Conservation (phyloP, 2,888 invertebrate species). For the Tenodera sinensis region DNA sequence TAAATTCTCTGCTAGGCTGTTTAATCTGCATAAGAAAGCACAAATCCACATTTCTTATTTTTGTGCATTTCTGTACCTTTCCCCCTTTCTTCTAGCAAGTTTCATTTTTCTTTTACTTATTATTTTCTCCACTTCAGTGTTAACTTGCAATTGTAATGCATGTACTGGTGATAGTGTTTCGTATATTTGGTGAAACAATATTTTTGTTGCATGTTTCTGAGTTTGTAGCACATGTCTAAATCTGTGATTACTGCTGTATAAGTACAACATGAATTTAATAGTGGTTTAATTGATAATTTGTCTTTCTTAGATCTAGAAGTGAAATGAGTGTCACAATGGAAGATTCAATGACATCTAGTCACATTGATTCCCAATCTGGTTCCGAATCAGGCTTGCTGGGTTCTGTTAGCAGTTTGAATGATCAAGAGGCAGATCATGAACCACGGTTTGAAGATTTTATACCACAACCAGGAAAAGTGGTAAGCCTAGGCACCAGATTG, state of each 20-base stretch:
- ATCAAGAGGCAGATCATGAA: constrained; percentile 42
- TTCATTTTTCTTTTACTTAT: constrained; percentile 34
- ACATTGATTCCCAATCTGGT: constrained; percentile 40
- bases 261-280: no score
- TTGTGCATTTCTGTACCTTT: not conserved
- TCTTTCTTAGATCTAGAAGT: constrained; percentile 44
- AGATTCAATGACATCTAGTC: constrained; percentile 45
- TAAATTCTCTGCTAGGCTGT: not conserved
- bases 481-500: constrained; percentile 20
- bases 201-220: no score
- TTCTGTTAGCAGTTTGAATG: constrained; percentile 52
- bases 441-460: constrained; percentile 41
- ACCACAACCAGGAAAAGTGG: constrained; percentile 38
- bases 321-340: constrained; percentile 42
- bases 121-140: not conserved
- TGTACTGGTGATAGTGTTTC: not conserved
- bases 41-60: not conserved
- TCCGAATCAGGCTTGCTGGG: constrained; percentile 42
- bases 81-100: not conserved
- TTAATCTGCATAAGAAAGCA: not conserved
- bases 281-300: not conserved
- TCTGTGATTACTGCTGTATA: no score
- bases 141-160: not conserved
- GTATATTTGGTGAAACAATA: no score
- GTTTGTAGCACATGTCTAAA: no score